These are phyloP conservation scores for Babylonia areolata DNA, from an alignment of 1,140 invertebrate genomes.

Conservation along the genomic window DNA sequence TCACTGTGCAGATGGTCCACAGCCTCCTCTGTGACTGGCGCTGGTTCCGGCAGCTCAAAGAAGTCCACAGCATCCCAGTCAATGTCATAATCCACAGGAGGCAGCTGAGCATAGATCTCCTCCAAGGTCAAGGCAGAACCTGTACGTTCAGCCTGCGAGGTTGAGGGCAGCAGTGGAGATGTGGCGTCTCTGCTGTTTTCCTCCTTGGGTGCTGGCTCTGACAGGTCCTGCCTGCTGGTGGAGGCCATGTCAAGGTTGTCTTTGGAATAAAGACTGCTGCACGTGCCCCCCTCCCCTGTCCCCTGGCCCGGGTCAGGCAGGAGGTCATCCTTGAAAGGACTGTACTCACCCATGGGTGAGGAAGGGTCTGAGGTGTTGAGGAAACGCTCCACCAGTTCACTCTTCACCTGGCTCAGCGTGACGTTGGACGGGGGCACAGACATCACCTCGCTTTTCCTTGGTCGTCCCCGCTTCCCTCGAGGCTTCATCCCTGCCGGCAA, in stretches of 20 bases:
- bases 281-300: conserved; percentile 12
- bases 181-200: neutral
- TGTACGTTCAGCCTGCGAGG: neutral
- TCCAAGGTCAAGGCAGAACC: conserved; percentile 36
- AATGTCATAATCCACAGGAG: conserved; percentile 81
- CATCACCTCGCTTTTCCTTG: conserved; percentile 49
- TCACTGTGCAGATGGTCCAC: conserved; percentile 76
- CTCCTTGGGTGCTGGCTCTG: conserved; percentile 25
- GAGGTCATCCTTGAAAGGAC: conserved; percentile 62
- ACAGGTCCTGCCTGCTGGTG: conserved; percentile 36
- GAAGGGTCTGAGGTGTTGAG: conserved; percentile 73
- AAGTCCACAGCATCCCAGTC: conserved; percentile 47
- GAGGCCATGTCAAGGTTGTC: conserved; percentile 34
- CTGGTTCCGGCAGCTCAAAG: conserved; percentile 45
- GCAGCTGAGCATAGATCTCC: conserved; percentile 77
- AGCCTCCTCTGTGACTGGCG: conserved; percentile 70
- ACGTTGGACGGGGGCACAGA: conserved; percentile 52
- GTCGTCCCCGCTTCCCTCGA: conserved; percentile 57
- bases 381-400: conserved; percentile 80
- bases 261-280: conserved; percentile 36
- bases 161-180: conserved; percentile 19
- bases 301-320: neutral
- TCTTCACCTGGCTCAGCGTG: conserved; percentile 76
- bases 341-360: conserved; percentile 57
- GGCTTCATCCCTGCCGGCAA: conserved; percentile 68